phyloP scores from a whole-genome alignment of 1,140 invertebrate species.

The Zelostemma sp. region DNA sequence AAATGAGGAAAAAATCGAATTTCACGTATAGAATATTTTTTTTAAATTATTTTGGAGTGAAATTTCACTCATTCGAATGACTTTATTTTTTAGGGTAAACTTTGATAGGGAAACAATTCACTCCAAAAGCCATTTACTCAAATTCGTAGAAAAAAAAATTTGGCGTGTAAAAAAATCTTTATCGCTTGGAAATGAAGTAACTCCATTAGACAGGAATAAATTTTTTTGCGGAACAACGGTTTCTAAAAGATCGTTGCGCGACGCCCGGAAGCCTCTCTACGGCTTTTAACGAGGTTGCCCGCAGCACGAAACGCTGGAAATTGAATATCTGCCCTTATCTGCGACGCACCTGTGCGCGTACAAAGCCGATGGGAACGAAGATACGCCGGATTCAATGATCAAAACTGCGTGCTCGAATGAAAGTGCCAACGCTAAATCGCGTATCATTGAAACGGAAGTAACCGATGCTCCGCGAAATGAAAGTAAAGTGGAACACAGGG shows the following conservation, averaged over 20 bases:
- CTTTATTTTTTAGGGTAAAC: no score
- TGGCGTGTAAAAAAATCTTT: no score
- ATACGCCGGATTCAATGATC: not conserved
- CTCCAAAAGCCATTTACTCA: no score
- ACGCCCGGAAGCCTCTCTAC: slow-evolving; percentile 7
- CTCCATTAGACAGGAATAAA: no score
- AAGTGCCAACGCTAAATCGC: slow-evolving; percentile 31
- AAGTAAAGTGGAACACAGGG: slow-evolving; percentile 30
- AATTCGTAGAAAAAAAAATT: no score
- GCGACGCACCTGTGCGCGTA: slow-evolving; percentile 2
- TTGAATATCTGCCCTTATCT: slow-evolving; percentile 30
- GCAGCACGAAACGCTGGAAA: slow-evolving; percentile 15
- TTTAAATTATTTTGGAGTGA: no score
- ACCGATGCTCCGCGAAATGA: slow-evolving; percentile 30
- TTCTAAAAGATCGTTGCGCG: not conserved
- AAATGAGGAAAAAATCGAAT: no score
- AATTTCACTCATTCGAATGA: no score
- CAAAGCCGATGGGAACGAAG: not conserved
- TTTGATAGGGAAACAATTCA: no score
- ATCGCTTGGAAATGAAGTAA: no score
- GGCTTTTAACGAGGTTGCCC: slow-evolving; percentile 12
- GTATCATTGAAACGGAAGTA: slow-evolving; percentile 33
- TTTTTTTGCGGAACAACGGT: no score
- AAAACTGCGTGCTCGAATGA: slow-evolving; percentile 18
- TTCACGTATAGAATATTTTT: no score